A percentile compares a stretch with the other conserved stretches of the same genome.
Evolutionary conservation across 2,888 invertebrate genomes (phyloP).

Genomic region (Branchinecta sandiegonensis): DNA sequence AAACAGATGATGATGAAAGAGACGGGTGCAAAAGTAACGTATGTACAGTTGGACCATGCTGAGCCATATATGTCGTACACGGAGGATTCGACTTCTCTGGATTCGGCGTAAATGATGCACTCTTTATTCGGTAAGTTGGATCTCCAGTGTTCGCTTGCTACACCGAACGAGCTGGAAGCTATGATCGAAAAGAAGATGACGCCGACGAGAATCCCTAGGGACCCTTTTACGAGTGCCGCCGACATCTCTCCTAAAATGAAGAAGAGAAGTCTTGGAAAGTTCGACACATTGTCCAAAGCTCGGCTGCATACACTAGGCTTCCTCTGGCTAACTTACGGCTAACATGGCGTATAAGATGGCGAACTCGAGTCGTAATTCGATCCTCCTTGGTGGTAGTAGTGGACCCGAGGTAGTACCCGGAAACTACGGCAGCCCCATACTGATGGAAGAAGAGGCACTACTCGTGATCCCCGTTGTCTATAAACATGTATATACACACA

Average conservation of each 20-base stretch:
- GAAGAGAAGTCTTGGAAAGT: background rate
- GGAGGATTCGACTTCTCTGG: no score
- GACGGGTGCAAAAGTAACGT: background rate
- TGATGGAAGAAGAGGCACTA: no score
- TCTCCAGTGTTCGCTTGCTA: slow-evolving; percentile 1
- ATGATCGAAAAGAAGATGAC: slow-evolving; percentile 9
- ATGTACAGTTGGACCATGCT: slow-evolving; percentile 6
- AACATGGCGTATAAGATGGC: no score
- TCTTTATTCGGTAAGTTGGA: background rate
- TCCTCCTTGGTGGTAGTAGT: no score
- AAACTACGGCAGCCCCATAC: no score
- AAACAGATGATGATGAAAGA: background rate
- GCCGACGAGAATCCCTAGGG: background rate
- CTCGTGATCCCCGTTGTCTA: no score
- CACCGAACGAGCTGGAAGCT: background rate
- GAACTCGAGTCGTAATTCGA: no score
- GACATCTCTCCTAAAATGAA: background rate
- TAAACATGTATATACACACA: no score
- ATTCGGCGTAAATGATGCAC: background rate
- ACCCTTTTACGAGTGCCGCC: background rate
- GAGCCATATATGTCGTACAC: background rate
- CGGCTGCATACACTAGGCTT: no score
- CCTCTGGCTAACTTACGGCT: no score
- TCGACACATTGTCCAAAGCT: no score
- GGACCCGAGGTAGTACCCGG: no score